These are phyloP conservation scores for Electrophaes corylata DNA, from an alignment of 2,888 invertebrate genomes.

Conservation along the genomic window DNA sequence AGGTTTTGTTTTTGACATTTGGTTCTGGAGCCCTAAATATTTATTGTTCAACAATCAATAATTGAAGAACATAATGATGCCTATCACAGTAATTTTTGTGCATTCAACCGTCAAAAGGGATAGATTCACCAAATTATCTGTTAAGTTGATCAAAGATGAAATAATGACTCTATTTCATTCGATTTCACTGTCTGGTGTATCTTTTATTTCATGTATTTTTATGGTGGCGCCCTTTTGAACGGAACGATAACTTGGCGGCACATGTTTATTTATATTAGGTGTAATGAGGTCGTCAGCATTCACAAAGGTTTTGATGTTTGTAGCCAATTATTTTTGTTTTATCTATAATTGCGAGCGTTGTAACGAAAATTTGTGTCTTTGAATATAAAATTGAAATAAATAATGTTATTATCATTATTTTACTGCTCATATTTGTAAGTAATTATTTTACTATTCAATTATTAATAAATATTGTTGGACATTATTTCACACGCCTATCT, in stretches of 20 bases:
- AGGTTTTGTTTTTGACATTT: background rate
- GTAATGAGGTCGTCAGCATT: constrained; percentile 39
- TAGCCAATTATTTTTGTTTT: constrained; percentile 28
- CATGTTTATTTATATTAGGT: constrained; percentile 44
- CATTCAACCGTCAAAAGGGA: constrained; percentile 59
- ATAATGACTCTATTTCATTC: background rate
- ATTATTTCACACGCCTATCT: too few species aligned
- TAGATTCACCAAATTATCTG: constrained; percentile 34
- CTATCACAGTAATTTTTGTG: constrained; percentile 54
- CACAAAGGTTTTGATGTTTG: constrained; percentile 27
- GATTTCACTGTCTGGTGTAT: background rate
- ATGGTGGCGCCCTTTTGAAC: background rate
- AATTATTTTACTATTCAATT: background rate
- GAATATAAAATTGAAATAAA: constrained; percentile 13
- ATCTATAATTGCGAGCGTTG: constrained; percentile 1
- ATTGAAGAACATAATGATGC: constrained; percentile 67
- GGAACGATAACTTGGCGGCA: background rate
- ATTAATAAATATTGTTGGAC: too few species aligned
- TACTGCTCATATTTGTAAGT: background rate
- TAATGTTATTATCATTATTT: background rate
- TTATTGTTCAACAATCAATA: constrained; percentile 55
- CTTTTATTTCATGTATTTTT: background rate
- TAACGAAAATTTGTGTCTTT: background rate
- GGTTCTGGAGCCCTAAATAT: constrained; percentile 9
- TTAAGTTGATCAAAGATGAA: background rate